Evolutionary conservation across 2,797 vertebrate genomes (phyloP), one percentile per base, ranked within the genome.

Genomic region (Cheirogaleus major): DNA sequence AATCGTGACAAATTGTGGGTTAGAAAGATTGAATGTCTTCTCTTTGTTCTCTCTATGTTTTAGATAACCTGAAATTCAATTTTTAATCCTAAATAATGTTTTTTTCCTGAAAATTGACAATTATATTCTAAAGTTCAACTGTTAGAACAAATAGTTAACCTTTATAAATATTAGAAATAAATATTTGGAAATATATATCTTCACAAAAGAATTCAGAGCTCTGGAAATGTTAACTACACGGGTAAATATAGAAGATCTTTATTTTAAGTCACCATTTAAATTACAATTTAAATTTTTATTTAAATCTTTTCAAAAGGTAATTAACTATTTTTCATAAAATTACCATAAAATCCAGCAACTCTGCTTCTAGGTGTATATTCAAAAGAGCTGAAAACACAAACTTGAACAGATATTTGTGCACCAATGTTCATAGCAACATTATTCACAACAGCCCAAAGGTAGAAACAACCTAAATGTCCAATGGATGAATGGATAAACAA

Each of bases 251-350:
- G 50, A 93, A 80, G 23, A 38, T 76, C 59, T 79, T 8, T 45
- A 75, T 55, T 79, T 8, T 45, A 75, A 35, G 45, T 75, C 59
- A 17, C 20, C 45, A 80, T 93, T 89, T 82, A 82, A 91, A 83
- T 30, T 43, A 59, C 20, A 89, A 79, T 75, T 91, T 75, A 69
- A 67, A 86, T 79, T 63, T 76, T 63, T 78, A 82, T 73, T 87
- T 72, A 89, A 76, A 95, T 59, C 3, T 95, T 89, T 96, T 93
- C 14, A n/a, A 97, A 95, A 83, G 20, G 25, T 41, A 70, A 48
- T 82, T 73, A 75, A 43, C 69, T 91, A 20, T 61, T 85, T 93
- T 86, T 84, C 65, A 96, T 35, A 43, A 43, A 63, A 89, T 35
- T 80, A 38, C 18, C n/a, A 41, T 48, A 52, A 61, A 81, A 70